Evolutionary conservation across 2,888 invertebrate genomes (phyloP).

Genomic region (Agriotes lineatus): DNA sequence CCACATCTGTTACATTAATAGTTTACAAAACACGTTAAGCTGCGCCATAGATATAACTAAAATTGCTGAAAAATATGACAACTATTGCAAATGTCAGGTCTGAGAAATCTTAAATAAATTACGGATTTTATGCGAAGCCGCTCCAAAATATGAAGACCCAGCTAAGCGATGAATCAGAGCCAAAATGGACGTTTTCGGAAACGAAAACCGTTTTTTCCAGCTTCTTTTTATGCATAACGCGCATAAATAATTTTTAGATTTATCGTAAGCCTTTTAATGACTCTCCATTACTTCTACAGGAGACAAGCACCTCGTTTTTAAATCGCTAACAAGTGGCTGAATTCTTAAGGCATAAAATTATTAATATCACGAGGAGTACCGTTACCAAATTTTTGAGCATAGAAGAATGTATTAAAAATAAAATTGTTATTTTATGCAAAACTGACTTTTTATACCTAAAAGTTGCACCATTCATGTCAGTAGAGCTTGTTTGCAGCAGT

Average conservation of each 20-base stretch:
- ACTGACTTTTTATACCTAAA: too few species aligned
- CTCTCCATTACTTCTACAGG: neutral
- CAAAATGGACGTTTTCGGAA: neutral
- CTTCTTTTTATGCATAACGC: neutral
- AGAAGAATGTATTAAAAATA: too few species aligned
- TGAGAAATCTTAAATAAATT: constrained; percentile 32
- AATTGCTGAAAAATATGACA: constrained; percentile 39
- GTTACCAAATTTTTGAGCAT: neutral
- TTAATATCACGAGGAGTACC: too few species aligned
- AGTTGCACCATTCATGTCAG: too few species aligned
- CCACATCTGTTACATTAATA: constrained; percentile 38
- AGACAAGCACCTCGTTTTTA: too few species aligned
- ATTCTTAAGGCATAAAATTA: too few species aligned
- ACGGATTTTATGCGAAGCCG: constrained; percentile 16
- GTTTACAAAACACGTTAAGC: constrained; percentile 41
- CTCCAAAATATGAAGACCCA: neutral
- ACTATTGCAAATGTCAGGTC: constrained; percentile 28
- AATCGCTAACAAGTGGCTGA: too few species aligned
- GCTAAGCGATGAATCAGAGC: neutral
- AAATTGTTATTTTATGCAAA: too few species aligned
- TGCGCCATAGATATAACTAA: constrained; percentile 31
- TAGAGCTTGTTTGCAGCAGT: too few species aligned
- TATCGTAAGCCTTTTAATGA: too few species aligned
- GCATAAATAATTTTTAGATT: too few species aligned
- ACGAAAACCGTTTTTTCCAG: neutral